phyloP scores from a whole-genome alignment of 2,113 vertebrate genomes.

The Petrocephalus zakoni region DNA sequence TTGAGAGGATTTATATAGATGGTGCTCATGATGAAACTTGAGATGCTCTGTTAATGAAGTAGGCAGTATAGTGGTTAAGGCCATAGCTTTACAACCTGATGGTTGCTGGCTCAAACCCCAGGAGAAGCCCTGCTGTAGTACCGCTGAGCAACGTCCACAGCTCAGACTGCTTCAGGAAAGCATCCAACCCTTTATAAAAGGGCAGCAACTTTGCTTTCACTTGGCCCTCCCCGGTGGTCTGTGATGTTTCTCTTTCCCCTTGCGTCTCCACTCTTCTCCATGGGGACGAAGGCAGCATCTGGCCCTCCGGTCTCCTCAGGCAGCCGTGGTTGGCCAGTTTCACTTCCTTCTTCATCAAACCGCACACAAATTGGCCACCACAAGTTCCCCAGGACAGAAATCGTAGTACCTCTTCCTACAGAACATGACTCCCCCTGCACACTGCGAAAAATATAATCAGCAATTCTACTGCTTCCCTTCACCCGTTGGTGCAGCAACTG shows the following conservation, averaged over 20 bases:
- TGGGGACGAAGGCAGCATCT: neutral
- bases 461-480: neutral
- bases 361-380: constrained; percentile 18
- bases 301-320: neutral
- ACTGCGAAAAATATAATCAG: neutral
- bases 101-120: neutral
- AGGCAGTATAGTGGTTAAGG: neutral
- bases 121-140: neutral
- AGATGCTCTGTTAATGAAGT: neutral
- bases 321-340: neutral
- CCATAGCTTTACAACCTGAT: neutral
- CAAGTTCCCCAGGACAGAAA: constrained; percentile 30
- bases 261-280: neutral
- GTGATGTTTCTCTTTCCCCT: neutral
- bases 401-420: neutral
- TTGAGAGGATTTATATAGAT: neutral
- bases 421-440: neutral
- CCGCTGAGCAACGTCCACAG: neutral
- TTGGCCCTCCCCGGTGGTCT: neutral
- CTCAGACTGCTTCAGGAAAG: neutral
- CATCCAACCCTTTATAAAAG: neutral
- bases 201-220: neutral
- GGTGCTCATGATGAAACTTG: neutral
- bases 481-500: neutral
- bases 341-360: constrained; percentile 26